A percentile compares a stretch with the other conserved stretches of the same genome.
Conservation (phyloP, 2,113 vertebrate genomes). For the Picathartes gymnocephalus region DNA sequence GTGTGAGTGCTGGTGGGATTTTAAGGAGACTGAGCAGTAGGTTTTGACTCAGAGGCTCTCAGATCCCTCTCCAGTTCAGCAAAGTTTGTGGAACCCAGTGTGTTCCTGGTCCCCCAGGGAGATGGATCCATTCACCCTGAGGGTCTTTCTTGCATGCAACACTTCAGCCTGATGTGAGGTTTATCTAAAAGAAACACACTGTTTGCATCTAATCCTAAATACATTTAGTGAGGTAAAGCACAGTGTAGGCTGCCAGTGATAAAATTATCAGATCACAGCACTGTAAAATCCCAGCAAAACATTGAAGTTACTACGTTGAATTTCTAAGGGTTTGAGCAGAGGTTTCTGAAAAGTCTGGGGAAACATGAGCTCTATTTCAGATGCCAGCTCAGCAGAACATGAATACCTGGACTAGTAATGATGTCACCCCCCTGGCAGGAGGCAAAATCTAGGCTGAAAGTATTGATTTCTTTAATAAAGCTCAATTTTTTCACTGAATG, state of each 20-base stretch:
- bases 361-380: neutral
- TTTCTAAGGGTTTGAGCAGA: neutral
- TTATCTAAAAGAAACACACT: neutral
- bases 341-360: neutral
- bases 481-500: neutral
- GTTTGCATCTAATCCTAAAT: neutral
- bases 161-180: neutral
- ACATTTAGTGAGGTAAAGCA: neutral
- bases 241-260: neutral
- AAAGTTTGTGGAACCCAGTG: neutral
- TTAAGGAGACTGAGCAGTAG: neutral
- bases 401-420: constrained; percentile 1
- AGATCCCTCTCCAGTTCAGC: neutral
- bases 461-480: constrained; percentile 37
- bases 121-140: neutral
- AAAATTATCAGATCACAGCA: neutral
- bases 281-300: neutral
- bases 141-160: neutral
- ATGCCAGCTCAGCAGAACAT: constrained; percentile 26
- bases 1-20: neutral
- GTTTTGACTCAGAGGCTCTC: neutral
- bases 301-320: neutral
- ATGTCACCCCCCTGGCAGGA: constrained; percentile 24
- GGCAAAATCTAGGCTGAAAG: neutral
- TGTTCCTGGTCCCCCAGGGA: neutral